A percentile compares a stretch with the other conserved stretches of the same genome.
Conservation (phyloP, 2,797 vertebrate species). For the Enoplosus armatus region DNA sequence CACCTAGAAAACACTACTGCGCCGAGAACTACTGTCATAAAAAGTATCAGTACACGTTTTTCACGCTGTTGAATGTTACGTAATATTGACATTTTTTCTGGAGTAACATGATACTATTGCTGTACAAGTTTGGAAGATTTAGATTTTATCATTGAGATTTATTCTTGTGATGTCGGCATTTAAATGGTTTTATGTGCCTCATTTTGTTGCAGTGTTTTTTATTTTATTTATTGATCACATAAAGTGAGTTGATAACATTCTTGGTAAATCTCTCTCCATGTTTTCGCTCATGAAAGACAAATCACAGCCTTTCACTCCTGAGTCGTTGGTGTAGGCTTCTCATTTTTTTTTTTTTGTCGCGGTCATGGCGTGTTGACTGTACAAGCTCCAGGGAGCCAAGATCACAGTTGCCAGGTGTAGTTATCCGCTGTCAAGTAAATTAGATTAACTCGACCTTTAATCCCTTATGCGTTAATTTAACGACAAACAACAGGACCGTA, state of each 20-base stretch:
- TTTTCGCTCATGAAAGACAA: constrained; percentile 22
- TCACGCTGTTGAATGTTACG: constrained; percentile 45
- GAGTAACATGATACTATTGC: constrained; percentile 9
- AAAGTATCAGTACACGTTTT: constrained; percentile 20
- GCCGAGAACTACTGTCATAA: not conserved
- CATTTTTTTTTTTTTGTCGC: not conserved
- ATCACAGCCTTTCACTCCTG: constrained; percentile 46
- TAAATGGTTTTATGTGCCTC: not conserved
- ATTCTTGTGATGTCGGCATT: not conserved
- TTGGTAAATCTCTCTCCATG: not conserved
- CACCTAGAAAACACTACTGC: not conserved
- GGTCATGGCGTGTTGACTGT: not conserved
- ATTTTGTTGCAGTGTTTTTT: no score
- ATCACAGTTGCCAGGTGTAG: constrained; percentile 47
- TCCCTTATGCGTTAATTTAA: constrained; percentile 11
- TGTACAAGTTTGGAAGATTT: not conserved
- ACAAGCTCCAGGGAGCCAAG: not conserved
- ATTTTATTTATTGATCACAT: not conserved
- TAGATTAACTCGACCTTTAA: constrained; percentile 37
- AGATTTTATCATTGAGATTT: not conserved
- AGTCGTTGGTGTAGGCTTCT: not conserved
- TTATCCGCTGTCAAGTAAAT: constrained; percentile 42
- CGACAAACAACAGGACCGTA: not conserved
- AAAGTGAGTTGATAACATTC: not conserved
- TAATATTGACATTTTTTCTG: constrained; percentile 58